Conservation (phyloP, 2,888 invertebrate species). For the Gnatocerus cornutus region DNA sequence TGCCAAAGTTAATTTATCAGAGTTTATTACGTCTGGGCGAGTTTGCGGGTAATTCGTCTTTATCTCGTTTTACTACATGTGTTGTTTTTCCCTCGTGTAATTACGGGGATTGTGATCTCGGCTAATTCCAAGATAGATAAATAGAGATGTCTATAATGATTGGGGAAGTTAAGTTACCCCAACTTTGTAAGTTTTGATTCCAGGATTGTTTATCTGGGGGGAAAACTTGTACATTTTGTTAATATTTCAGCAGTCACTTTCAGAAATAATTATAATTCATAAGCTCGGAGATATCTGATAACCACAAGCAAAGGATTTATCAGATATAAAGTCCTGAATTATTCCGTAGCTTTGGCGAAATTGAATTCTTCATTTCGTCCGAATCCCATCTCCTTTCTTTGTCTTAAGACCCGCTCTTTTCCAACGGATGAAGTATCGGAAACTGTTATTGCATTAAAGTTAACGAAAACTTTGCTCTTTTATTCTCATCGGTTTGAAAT, state of each 20-base stretch:
- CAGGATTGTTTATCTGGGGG: constrained; percentile 5
- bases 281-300: constrained; percentile 53
- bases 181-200: constrained; percentile 23
- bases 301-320: constrained; percentile 52
- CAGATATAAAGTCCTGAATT: constrained; percentile 53
- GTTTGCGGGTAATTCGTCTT: constrained; percentile 48
- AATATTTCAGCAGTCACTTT: constrained; percentile 33
- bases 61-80: constrained; percentile 49
- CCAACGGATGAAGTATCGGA: constrained; percentile 22
- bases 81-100: constrained; percentile 49
- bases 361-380: constrained; percentile 46
- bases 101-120: constrained; percentile 54
- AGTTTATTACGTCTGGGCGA: constrained; percentile 31
- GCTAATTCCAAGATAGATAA: constrained; percentile 52
- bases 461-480: constrained; percentile 38
- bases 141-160: constrained; percentile 55
- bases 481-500: constrained; percentile 27
- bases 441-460: constrained; percentile 40
- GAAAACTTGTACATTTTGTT: constrained; percentile 16
- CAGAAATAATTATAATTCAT: constrained; percentile 52
- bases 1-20: constrained; percentile 31
- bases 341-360: constrained; percentile 50
- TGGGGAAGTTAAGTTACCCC: constrained; percentile 43
- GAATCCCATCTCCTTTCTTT: constrained; percentile 27
- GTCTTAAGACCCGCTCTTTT: constrained; percentile 31